Evolutionary conservation across 2,113 vertebrate species (phyloP), one percentile per base, ranked within the genome.

Genomic region (Coreoperca whiteheadi): DNA sequence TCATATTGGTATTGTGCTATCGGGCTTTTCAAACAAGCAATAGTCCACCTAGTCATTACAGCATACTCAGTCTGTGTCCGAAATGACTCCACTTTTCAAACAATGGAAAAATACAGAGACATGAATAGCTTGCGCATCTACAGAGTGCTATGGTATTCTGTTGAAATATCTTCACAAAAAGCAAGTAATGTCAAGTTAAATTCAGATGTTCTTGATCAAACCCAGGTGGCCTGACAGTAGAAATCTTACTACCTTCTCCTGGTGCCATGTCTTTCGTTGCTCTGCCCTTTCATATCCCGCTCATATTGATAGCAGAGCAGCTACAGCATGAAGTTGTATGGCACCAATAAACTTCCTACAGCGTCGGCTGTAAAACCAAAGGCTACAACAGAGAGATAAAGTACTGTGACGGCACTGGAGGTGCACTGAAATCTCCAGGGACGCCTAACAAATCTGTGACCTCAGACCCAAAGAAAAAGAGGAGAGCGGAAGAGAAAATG

Each of bases 221-320:
- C 60, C 87, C 81, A 91, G 79, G 74, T 89, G 80, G 50, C 59
- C 65, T 32, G 50, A 87, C 71, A 37, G 77, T 30, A 68, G 70
- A 72, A 90, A 66, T 79, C 73, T 61, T 83, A 82, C 71, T 63
- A 64, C 37, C 56, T 72, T 87, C 37, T 79, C 85, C 89, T 90
- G 87, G 89, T 90, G 83, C 72, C 54, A 7, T 67, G 57, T 81
- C 81, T 91, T 92, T 76, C 63, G 81, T 85, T 56, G 12, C 70
- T 75, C 80, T 91, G 86, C 82, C 77, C 87, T 91, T 94, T 93
- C 74, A 87, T 82, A 93, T 88, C 80, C 60, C 6, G n/a, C 87
- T 84, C 67, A 74, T 78, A 88, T 77, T 85, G 77, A 91, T 79
- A 80, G 65, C 77, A 61, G 71, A 85, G 77, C 65, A 80, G 82